Percentiles rank a stretch among this genome's conserved stretches.
Conservation (phyloP, 2,797 vertebrate genomes). For the Semaprochilodus insignis region DNA sequence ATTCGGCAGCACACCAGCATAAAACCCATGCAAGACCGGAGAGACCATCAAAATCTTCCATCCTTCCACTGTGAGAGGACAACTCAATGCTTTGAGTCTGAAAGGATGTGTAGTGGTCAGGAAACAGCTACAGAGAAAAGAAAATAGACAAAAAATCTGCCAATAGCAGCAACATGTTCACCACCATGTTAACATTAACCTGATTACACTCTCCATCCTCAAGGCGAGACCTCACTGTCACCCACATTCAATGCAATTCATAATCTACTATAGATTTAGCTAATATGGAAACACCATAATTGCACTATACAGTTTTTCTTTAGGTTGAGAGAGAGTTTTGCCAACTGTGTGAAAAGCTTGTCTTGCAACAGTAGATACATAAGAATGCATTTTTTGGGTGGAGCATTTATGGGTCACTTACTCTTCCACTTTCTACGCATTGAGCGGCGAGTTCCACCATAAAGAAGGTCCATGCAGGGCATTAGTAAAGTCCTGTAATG, state of each 20-base stretch:
- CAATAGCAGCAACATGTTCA: too few species aligned
- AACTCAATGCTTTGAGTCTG: too few species aligned
- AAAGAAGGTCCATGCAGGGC: constrained; percentile 25
- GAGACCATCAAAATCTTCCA: too few species aligned
- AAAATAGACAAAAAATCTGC: too few species aligned
- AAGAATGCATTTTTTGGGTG: too few species aligned
- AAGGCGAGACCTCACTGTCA: too few species aligned
- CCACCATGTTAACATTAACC: neutral
- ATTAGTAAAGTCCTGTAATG: constrained; percentile 34
- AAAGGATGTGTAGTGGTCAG: too few species aligned
- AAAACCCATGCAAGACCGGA: too few species aligned
- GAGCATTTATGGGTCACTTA: neutral
- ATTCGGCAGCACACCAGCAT: too few species aligned
- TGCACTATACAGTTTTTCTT: neutral
- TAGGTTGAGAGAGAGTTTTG: neutral
- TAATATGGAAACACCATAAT: neutral
- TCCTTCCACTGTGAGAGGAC: too few species aligned
- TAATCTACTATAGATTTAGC: neutral
- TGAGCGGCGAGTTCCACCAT: constrained; percentile 16
- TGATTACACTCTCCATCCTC: neutral
- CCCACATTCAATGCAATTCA: neutral
- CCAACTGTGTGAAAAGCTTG: neutral
- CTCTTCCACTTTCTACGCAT: neutral
- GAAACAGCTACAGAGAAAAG: too few species aligned
- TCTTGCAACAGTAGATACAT: neutral